These are phyloP conservation scores for Alloplasta piceator DNA, from an alignment of 2,888 invertebrate species.

Conservation along the genomic window DNA sequence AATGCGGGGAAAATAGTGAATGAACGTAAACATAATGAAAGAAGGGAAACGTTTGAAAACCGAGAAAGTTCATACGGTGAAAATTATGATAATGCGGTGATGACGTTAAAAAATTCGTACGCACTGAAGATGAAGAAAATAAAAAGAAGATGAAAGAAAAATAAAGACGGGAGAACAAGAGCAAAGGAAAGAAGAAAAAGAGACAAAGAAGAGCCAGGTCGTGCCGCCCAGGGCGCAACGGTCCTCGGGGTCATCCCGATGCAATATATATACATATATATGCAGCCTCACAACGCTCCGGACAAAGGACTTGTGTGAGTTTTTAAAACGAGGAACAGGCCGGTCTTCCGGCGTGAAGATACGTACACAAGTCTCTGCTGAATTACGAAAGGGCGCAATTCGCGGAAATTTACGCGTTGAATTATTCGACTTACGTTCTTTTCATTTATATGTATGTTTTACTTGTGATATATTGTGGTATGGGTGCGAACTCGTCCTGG, in stretches of 20 bases:
- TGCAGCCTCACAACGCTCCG: constrained; percentile 34
- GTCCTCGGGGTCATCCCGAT: constrained; percentile 52
- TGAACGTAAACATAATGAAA: no score
- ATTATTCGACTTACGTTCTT: no score
- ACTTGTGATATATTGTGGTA: constrained; percentile 1
- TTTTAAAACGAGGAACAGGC: constrained; percentile 62
- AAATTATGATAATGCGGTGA: no score
- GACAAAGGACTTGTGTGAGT: constrained; percentile 64
- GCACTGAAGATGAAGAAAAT: constrained; percentile 17
- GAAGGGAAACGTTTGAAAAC: no score
- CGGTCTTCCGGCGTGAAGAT: constrained; percentile 47
- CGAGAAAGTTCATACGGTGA: no score
- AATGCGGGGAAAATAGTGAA: no score
- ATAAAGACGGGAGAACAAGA: constrained; percentile 27
- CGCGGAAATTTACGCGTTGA: neutral
- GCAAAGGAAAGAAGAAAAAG: constrained; percentile 30
- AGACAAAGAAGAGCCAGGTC: constrained; percentile 41
- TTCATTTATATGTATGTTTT: neutral
- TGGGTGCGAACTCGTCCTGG: constrained; percentile 49
- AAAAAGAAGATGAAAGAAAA: constrained; percentile 26
- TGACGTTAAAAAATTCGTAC: no score
- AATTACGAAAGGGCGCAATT: no score
- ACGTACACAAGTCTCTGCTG: neutral
- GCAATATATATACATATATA: constrained; percentile 5
- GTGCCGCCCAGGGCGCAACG: constrained; percentile 52